phyloP scores from a whole-genome alignment of 2,888 invertebrate species.

The Eupsilia transversa region DNA sequence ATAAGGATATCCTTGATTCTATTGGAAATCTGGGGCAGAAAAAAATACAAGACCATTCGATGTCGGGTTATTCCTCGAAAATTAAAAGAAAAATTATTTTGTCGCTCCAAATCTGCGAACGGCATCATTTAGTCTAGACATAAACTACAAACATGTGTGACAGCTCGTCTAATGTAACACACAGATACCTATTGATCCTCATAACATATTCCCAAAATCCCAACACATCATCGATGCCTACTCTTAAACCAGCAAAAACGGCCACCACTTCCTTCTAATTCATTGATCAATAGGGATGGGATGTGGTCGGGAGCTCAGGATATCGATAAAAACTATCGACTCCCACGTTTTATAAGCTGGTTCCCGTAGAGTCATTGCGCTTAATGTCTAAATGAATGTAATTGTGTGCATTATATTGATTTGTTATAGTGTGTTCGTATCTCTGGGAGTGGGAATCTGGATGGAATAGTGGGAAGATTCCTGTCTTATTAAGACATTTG shows the following conservation, averaged over 20 bases:
- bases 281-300: conserved; percentile 58
- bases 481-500: not conserved
- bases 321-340: conserved; percentile 68
- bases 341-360: conserved; percentile 71
- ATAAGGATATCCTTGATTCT: too few species aligned
- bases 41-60: not conserved
- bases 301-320: conserved; percentile 51
- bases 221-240: conserved; percentile 11
- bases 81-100: not conserved
- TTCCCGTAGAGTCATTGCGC: conserved; percentile 56
- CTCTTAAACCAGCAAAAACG: conserved; percentile 38
- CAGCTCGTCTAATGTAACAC: not conserved
- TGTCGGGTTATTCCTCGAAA: not conserved
- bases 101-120: not conserved
- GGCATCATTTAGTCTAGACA: not conserved
- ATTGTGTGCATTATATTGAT: conserved; percentile 29
- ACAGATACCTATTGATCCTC: conserved; percentile 9
- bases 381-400: conserved; percentile 26
- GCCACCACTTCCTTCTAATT: conserved; percentile 32
- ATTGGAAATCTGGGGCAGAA: not conserved
- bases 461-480: not conserved
- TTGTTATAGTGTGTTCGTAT: not conserved
- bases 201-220: conserved; percentile 36
- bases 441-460: conserved; percentile 39
- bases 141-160: not conserved